A percentile compares a stretch with the other conserved stretches of the same genome.
Evolutionary conservation across 2,113 vertebrate species (phyloP).

Genomic region (Candoia aspera): DNA sequence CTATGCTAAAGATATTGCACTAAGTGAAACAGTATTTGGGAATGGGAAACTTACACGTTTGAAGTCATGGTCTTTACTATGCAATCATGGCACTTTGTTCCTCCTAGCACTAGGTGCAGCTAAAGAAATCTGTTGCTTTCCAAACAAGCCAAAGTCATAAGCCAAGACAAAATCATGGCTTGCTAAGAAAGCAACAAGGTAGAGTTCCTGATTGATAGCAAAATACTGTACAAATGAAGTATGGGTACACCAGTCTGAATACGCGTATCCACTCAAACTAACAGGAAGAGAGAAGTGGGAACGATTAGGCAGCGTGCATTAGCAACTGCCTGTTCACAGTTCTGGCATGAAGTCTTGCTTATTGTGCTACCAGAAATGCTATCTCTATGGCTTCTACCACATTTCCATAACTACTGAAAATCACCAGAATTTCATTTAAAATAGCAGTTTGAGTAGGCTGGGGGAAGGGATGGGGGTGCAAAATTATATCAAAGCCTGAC

Average conservation of each 20-base stretch:
- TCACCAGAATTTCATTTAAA: background rate
- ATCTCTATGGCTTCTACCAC: background rate
- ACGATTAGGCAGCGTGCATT: background rate
- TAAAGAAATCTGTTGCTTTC: background rate
- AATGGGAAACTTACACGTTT: background rate
- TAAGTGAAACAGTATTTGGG: too few relatives aligned
- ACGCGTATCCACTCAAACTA: background rate
- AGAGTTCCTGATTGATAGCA: background rate
- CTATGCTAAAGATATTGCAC: too few relatives aligned
- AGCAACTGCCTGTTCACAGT: background rate
- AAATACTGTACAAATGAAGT: background rate
- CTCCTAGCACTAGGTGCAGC: background rate
- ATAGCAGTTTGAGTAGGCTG: background rate
- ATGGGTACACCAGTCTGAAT: background rate
- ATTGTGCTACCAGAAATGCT: background rate
- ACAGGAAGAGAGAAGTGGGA: background rate
- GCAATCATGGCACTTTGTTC: background rate
- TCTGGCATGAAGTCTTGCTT: background rate
- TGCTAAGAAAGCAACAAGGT: background rate
- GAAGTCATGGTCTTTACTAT: background rate
- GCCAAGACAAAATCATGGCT: background rate
- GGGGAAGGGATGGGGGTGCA: background rate
- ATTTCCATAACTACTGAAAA: background rate
- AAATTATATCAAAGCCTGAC: background rate
- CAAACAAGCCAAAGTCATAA: background rate